Percentiles rank a stretch among this genome's conserved stretches.
Evolutionary conservation across 2,113 vertebrate genomes (phyloP).

Genomic region (Entelurus aequoreus): DNA sequence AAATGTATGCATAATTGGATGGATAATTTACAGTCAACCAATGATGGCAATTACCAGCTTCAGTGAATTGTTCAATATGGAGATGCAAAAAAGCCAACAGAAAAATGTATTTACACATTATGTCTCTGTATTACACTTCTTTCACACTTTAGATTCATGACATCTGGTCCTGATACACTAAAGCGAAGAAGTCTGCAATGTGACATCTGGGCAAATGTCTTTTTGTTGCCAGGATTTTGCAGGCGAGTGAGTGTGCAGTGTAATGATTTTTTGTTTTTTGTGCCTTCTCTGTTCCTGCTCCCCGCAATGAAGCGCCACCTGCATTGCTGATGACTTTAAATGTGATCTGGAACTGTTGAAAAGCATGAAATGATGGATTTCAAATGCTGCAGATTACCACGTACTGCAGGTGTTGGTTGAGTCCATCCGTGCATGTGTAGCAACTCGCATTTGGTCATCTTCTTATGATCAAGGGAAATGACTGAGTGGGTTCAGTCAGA

Average conservation of each 20-base stretch:
- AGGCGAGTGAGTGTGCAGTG: conserved; percentile 11
- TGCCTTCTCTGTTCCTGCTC: conserved; percentile 22
- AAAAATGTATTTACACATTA: conserved; percentile 16
- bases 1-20: too few species aligned
- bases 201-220: conserved; percentile 40
- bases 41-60: background rate
- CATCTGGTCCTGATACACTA: conserved; percentile 17
- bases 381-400: conserved; percentile 15
- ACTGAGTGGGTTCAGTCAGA: background rate
- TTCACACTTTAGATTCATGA: conserved; percentile 23
- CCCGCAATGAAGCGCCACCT: conserved; percentile 12
- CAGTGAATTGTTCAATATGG: conserved; percentile 9
- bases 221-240: conserved; percentile 30
- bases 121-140: conserved; percentile 5
- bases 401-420: conserved; percentile 6
- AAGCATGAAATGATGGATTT: conserved; percentile 27
- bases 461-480: conserved; percentile 9
- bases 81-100: background rate
- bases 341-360: conserved; percentile 22
- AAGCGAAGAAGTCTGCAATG: conserved; percentile 31
- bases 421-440: conserved; percentile 4
- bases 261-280: conserved; percentile 13
- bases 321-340: conserved; percentile 14
- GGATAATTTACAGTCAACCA: conserved; percentile 4
- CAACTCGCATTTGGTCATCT: conserved; percentile 1